Evolutionary conservation across 1,140 invertebrate species (phyloP), one percentile per base, ranked within the genome.

Genomic region (Gonioctena quinquepunctata): DNA sequence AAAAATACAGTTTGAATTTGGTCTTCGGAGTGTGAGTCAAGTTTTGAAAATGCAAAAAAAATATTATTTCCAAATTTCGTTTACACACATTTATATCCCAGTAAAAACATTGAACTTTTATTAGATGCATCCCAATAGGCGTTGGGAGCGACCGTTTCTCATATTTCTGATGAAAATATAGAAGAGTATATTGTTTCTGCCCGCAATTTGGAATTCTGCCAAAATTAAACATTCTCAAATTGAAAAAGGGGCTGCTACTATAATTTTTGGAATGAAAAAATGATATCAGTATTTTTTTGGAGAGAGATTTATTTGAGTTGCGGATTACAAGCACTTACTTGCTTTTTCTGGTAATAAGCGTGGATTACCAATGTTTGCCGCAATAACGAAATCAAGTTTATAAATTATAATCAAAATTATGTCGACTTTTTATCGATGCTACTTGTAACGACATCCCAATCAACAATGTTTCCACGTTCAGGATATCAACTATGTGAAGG

Each of bases 261-360:
- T 73, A n/a, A 78, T 79, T 67, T 64, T 79, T 23, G 76, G 75
- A 2, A 26, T 79, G 16, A 67, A 77, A 28, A 75, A 77, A 50
- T 79, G 74, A 52, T 80, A 77, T 28, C 63, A 66, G 13, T 66
- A 63, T 42, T 59, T 90, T 13, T 56, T 19, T 73, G 87, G 87
- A 27, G 69, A 80, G 18, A 48, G 79, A 16, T 89, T 89, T 79
- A 77, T 76, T 5, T 68, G 87, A 13, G 69, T 77, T 54, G 86
- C 85, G 1, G 87, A 88, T 71, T 83, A 88, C 70, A 78, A 84
- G 65, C 85, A 86, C 3, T 72, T 89, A n/a, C 57, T 84, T 1
- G 57, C 72, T 8, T 81, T 88, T 50, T 87, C 87, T 74, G 72
- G 77, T 27, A 56, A 72, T 50, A 71, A 81, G 6, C 77, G 79